These are phyloP conservation scores for Seladonia tumulorum DNA, from an alignment of 2,888 invertebrate genomes.

Conservation along the genomic window DNA sequence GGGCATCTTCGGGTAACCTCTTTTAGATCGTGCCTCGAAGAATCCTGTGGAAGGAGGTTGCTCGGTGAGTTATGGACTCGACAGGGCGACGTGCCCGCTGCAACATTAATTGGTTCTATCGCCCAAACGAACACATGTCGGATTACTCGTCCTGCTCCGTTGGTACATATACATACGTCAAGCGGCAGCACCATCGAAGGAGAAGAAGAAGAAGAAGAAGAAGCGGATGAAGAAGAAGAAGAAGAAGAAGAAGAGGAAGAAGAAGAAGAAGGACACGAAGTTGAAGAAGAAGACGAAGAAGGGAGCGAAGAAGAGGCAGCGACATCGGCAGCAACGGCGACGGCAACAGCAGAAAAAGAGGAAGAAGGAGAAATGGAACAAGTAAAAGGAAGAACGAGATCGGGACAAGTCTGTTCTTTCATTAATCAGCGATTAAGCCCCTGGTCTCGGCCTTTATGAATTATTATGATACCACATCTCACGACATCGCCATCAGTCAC, in stretches of 20 bases:
- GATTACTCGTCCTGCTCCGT: constrained; percentile 73
- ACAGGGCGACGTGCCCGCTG: constrained; percentile 71
- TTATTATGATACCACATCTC: constrained; percentile 84
- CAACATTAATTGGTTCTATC: constrained; percentile 81
- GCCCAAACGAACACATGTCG: constrained; percentile 80
- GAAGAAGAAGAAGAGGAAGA: constrained; percentile 48
- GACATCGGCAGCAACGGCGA: constrained; percentile 33
- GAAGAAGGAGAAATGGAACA: constrained; percentile 57
- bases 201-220: constrained; percentile 34
- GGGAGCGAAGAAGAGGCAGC: constrained; percentile 24
- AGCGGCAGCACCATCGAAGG: constrained; percentile 58
- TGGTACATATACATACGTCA: constrained; percentile 70
- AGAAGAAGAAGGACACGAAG: constrained; percentile 32
- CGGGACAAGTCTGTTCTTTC: constrained; percentile 79
- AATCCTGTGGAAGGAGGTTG: constrained; percentile 58
- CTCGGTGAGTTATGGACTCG: constrained; percentile 73
- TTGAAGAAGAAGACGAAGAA: constrained; percentile 36
- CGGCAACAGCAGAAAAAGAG: constrained; percentile 28
- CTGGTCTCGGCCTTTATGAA: constrained; percentile 81
- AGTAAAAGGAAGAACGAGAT: constrained; percentile 72
- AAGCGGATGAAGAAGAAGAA: constrained; percentile 31
- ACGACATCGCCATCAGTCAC: constrained; percentile 83
- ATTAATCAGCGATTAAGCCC: constrained; percentile 83
- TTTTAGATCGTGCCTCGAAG: constrained; percentile 50
- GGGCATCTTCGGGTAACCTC: constrained; percentile 32